Evolutionary conservation across 2,797 vertebrate species (phyloP).

Genomic region (Florisuga fusca): DNA sequence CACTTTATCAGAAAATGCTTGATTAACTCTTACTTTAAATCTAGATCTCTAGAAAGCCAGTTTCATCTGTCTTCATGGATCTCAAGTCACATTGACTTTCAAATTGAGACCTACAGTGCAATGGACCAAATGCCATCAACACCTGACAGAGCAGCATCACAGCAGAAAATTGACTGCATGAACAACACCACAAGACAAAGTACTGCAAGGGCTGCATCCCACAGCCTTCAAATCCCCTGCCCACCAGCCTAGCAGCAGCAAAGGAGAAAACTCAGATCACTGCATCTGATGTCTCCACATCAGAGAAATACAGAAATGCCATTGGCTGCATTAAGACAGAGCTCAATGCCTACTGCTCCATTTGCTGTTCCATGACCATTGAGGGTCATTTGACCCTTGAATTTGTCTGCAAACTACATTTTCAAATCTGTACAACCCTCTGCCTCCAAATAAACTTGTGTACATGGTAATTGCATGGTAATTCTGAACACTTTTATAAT

Average conservation of each 20-base stretch:
- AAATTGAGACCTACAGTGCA: background rate
- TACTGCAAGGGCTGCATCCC: background rate
- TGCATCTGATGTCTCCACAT: accelerated
- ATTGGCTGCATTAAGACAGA: background rate
- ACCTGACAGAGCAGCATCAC: background rate
- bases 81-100: background rate
- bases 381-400: background rate
- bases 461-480: background rate
- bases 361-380: background rate
- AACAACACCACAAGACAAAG: background rate
- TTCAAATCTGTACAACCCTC: background rate
- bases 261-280: background rate
- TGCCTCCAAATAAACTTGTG: accelerated
- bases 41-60: background rate
- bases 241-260: background rate
- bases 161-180: background rate
- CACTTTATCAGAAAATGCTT: background rate
- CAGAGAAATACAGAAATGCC: background rate
- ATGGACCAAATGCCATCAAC: background rate
- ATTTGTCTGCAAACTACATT: background rate
- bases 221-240: background rate
- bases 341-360: accelerated
- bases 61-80: background rate
- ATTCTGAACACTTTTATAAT: background rate
- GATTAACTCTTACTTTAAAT: background rate